Base-by-base conservation (phyloP, 2,113 vertebrate genomes). In the Etia nguti region DNA sequence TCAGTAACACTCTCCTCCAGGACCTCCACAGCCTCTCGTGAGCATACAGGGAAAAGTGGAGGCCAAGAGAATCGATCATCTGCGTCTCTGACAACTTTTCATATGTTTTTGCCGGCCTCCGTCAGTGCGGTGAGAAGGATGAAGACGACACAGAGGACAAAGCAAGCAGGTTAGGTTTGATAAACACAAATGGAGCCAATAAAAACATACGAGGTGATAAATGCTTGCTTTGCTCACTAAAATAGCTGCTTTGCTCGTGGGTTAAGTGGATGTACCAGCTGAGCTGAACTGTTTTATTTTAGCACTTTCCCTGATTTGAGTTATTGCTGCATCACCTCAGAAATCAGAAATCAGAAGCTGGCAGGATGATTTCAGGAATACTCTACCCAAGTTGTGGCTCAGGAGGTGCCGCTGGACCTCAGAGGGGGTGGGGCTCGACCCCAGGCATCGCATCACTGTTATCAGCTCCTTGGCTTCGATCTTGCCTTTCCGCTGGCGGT, bases 321-420 rank as follows among this genome's bases (percentile, higher is more conserved):
- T 38, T 38, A 13, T 38, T 2, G 12, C 62, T 68, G 36, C 4
- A 0, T 22, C 36, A 24, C 4, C 60, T 65, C 7, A 41, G 11
- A 41, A 38, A 38, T 68, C 10, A 41, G 31, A 43, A 3, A 62
- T n/a, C 36, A 65, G 31, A 20, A 65, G 65, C 24, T 1, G 0
- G 36, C 41, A 16, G 65, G 65, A 70, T 0, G 11, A 22, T 24
- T 43, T 1, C 59, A 0, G 65, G n/a, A 73, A 73, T 26, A 46
- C 41, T 26, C 3, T 46, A 73, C 68, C 68, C 13, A 26, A 46
- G 68, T 46, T 46, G 41, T 73, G 38, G 41, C 41, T 73, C 68
- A 73, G 68, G 8, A 73, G 68, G 41, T 46, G 68, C 13, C 41
- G 68, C 38, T 73, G 68, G 68, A 73, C 41, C 15, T 73, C 68